These are phyloP conservation scores for Lacerta viridis DNA, from an alignment of 2,797 vertebrate species.

Conservation along the genomic window DNA sequence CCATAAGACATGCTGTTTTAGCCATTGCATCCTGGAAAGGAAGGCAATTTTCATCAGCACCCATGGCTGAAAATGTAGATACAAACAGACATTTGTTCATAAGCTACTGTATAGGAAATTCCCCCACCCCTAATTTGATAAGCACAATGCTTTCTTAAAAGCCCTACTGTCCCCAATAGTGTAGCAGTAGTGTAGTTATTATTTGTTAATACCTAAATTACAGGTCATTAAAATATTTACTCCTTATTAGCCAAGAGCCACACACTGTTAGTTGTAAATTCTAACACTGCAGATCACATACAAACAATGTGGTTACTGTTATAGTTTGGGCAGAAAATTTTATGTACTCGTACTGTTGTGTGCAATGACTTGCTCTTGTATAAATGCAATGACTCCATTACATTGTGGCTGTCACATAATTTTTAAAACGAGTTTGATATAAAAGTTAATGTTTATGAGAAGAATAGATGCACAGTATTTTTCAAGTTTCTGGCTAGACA, in stretches of 20 bases:
- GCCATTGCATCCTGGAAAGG: too few species aligned
- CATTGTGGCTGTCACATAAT: constrained; percentile 11
- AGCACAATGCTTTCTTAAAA: background rate
- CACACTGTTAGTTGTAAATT: background rate
- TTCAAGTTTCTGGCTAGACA: constrained; percentile 35
- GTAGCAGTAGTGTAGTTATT: constrained; percentile 28
- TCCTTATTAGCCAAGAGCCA: constrained; percentile 12
- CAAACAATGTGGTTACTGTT: constrained; percentile 1
- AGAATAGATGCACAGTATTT: constrained; percentile 52
- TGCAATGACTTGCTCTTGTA: background rate
- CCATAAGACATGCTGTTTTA: too few species aligned
- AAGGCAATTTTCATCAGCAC: background rate
- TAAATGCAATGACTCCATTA: constrained; percentile 13
- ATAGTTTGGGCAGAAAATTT: background rate
- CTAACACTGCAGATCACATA: background rate
- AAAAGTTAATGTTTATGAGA: constrained; percentile 44
- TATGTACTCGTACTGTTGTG: background rate
- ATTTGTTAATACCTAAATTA: constrained; percentile 7
- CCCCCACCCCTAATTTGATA: background rate
- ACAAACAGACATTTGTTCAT: background rate
- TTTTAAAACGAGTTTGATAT: constrained; percentile 22
- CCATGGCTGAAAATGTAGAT: background rate
- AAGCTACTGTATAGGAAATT: background rate
- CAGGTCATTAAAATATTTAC: background rate
- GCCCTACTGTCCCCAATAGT: background rate